phyloP scores from a whole-genome alignment of 2,888 invertebrate species.

The Patella caerulea region DNA sequence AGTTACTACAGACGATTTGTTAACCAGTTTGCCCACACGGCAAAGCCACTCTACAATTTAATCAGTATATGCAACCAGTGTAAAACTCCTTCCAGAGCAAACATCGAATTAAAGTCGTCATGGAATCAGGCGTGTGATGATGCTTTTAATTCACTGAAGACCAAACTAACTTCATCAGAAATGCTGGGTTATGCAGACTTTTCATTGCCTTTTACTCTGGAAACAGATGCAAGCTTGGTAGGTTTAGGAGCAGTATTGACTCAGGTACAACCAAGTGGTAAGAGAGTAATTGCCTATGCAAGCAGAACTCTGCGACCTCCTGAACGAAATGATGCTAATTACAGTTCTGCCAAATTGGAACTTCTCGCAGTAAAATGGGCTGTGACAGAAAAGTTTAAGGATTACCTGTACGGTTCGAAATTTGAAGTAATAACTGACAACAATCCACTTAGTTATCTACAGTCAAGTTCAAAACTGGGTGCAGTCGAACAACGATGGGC shows the following conservation, averaged over 20 bases:
- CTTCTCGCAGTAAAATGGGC: constrained; percentile 40
- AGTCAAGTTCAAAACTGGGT: constrained; percentile 24
- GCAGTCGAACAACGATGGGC: constrained; percentile 34
- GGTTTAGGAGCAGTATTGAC: constrained; percentile 32
- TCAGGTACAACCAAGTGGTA: constrained; percentile 24
- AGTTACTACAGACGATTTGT: constrained; percentile 37
- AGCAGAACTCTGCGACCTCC: constrained; percentile 25
- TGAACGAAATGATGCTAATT: constrained; percentile 28
- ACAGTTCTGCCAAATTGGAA: constrained; percentile 37
- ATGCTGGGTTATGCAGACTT: constrained; percentile 29
- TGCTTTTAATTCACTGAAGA: constrained; percentile 30
- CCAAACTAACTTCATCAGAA: constrained; percentile 22
- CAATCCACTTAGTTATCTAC: constrained; percentile 28
- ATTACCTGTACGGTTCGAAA: constrained; percentile 28
- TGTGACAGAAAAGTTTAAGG: constrained; percentile 34
- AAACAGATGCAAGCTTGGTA: constrained; percentile 26
- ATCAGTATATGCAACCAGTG: constrained; percentile 17
- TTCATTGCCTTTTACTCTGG: constrained; percentile 18
- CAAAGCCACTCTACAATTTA: constrained; percentile 16
- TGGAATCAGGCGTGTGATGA: constrained; percentile 29
- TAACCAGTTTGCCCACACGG: constrained; percentile 25
- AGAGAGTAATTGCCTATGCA: constrained; percentile 35
- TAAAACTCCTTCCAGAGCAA: not conserved
- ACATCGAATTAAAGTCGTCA: not conserved
- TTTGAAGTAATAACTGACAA: constrained; percentile 32